A percentile compares a stretch with the other conserved stretches of the same genome.
phyloP scores from a whole-genome alignment of 23 tunicate genomes.

The Trididemnum miniatum region DNA sequence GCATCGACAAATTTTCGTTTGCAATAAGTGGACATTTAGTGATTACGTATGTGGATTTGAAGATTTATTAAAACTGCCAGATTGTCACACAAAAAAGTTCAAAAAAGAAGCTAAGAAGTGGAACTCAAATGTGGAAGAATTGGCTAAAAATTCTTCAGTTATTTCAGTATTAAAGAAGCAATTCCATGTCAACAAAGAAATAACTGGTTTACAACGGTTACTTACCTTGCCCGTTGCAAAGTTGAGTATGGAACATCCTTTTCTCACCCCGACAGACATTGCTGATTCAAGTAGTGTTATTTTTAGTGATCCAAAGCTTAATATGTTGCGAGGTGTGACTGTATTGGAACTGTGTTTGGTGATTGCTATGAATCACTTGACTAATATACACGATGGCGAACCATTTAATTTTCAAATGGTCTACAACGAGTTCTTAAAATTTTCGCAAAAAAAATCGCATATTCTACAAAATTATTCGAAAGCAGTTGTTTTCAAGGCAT shows the following conservation, averaged over 20 bases:
- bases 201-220: slow-evolving; percentile 32
- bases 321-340: slow-evolving; percentile 58
- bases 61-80: slow-evolving; percentile 23
- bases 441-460: slow-evolving; percentile 69
- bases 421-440: slow-evolving; percentile 77
- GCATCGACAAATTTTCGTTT: slow-evolving; percentile 74
- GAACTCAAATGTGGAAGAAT: slow-evolving; percentile 36
- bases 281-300: slow-evolving; percentile 36
- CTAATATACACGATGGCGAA: slow-evolving; percentile 48
- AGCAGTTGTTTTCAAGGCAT: slow-evolving; percentile 71
- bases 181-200: slow-evolving; percentile 49
- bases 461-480: slow-evolving; percentile 65
- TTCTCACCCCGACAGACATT: slow-evolving; percentile 35
- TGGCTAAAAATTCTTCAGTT: slow-evolving; percentile 47
- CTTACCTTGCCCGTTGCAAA: slow-evolving; percentile 31
- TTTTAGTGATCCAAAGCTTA: slow-evolving; percentile 58
- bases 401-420: slow-evolving; percentile 91
- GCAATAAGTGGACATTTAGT: slow-evolving; percentile 55
- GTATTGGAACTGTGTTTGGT: slow-evolving; percentile 79
- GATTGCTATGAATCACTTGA: slow-evolving; percentile 73
- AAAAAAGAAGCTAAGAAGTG: slow-evolving; percentile 13
- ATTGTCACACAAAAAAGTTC: not conserved
- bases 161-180: slow-evolving; percentile 41
- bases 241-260: slow-evolving; percentile 19
- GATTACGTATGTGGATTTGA: slow-evolving; percentile 60